phyloP scores from a whole-genome alignment of 2,797 vertebrate species.

The Nyctalus aviator region DNA sequence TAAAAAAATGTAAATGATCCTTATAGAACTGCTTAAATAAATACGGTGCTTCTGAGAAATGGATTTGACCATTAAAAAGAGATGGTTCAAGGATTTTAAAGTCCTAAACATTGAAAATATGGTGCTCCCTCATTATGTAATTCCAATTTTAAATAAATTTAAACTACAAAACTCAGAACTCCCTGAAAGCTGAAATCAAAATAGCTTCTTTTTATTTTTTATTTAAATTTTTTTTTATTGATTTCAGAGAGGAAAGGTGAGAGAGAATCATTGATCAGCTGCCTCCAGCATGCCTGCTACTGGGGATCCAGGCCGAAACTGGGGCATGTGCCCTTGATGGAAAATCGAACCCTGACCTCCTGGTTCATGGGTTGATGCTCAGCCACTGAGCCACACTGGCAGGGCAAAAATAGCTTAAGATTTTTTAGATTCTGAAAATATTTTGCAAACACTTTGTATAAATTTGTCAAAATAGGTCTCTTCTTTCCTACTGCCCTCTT shows the following conservation, averaged over 20 bases:
- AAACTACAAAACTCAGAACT: conserved; percentile 1
- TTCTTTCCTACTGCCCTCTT: not conserved
- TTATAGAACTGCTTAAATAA: not conserved
- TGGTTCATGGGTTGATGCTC: not conserved
- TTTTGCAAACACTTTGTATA: not conserved
- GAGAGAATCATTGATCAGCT: not conserved
- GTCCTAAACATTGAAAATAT: not conserved
- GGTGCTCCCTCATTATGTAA: not conserved
- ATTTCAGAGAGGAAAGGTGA: not conserved
- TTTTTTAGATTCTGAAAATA: conserved; percentile 40
- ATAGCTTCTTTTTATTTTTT: not conserved
- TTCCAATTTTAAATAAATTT: conserved; percentile 15
- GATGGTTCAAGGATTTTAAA: not conserved
- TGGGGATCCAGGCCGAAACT: not conserved
- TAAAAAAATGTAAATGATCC: not conserved
- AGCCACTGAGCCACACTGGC: not conserved
- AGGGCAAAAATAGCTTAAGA: not conserved
- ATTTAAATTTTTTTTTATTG: not conserved
- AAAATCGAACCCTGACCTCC: not conserved
- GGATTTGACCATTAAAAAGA: not conserved
- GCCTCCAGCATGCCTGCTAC: not conserved
- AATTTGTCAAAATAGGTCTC: not conserved
- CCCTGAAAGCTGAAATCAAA: not conserved
- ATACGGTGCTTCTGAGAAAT: not conserved
- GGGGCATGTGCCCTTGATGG: not conserved